A percentile compares a stretch with the other conserved stretches of the same genome.
phyloP scores from a whole-genome alignment of 2,113 vertebrate genomes.

The Mellivora capensis region DNA sequence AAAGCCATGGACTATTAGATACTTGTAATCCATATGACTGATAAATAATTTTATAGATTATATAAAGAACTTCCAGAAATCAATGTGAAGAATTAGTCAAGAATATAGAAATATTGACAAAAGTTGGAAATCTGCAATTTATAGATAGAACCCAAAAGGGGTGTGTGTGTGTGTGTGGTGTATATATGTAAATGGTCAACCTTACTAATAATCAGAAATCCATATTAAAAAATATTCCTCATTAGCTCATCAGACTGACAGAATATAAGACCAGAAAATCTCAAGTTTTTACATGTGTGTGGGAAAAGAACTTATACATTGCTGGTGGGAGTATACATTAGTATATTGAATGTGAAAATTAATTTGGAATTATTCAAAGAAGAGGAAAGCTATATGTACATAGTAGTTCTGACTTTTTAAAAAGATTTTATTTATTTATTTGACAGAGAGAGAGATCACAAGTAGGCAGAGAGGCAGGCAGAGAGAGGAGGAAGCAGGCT shows the following conservation, averaged over 20 bases:
- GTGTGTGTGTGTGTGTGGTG: neutral
- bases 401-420: neutral
- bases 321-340: neutral
- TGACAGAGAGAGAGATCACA: no score
- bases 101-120: neutral
- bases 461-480: no score
- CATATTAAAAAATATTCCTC: neutral
- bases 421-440: no score
- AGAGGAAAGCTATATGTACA: neutral
- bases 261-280: neutral
- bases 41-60: neutral
- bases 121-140: neutral
- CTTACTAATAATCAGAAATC: neutral
- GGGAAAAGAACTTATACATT: neutral
- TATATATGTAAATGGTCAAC: neutral
- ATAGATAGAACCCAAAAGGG: neutral
- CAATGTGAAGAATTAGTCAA: neutral
- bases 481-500: no score
- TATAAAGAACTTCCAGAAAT: neutral
- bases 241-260: neutral
- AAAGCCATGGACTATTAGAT: neutral
- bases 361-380: neutral
- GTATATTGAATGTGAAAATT: neutral
- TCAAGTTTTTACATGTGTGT: neutral
- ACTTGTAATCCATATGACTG: neutral